phyloP scores from a whole-genome alignment of 2,797 vertebrate species.

The Muraenolepis orangiensis region DNA sequence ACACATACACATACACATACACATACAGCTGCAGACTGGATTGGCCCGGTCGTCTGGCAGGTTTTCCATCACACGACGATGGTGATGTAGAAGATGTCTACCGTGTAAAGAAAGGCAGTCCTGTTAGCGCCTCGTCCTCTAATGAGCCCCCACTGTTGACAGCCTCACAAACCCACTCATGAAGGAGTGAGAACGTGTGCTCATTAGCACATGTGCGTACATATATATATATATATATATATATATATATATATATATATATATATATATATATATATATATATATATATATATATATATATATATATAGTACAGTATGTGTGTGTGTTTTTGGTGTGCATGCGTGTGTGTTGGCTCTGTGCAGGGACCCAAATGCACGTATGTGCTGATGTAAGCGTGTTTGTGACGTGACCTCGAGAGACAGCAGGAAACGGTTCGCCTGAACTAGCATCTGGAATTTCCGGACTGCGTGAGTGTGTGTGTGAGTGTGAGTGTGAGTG shows the following conservation, averaged over 20 bases:
- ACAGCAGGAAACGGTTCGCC: constrained; percentile 20
- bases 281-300: neutral
- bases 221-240: neutral
- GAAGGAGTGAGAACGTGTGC: neutral
- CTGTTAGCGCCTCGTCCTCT: neutral
- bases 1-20: too few relatives aligned
- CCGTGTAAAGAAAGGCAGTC: neutral
- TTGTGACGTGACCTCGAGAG: constrained; percentile 37
- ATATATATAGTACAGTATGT: neutral
- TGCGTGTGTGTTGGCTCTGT: neutral
- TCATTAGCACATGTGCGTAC: neutral
- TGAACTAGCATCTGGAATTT: constrained; percentile 28
- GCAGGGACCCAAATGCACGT: constrained; percentile 1
- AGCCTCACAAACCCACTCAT: neutral
- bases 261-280: neutral
- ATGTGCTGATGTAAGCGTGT: constrained; percentile 24
- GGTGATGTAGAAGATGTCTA: neutral
- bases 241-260: neutral
- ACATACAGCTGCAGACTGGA: neutral
- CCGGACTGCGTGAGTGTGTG: neutral
- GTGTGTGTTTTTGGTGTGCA: neutral
- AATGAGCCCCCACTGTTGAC: constrained; percentile 1
- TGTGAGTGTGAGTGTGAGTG: neutral
- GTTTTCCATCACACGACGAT: neutral
- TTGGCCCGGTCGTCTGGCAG: neutral